Evolutionary conservation across 1,140 invertebrate genomes (phyloP), one percentile per base, ranked within the genome.

Genomic region (Radopholus similis): DNA sequence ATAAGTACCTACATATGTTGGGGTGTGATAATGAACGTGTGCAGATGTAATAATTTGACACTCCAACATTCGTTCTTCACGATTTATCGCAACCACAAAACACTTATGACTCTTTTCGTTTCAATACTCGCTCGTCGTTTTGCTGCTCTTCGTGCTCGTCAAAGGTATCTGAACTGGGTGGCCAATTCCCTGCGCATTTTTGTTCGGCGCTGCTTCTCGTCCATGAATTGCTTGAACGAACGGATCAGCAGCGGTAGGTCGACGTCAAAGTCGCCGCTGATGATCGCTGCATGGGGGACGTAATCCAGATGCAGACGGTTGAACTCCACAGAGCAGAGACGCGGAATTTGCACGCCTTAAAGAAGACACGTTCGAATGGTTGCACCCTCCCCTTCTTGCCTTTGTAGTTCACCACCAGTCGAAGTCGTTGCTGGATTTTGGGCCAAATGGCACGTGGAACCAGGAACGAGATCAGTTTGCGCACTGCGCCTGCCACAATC

Each of bases 201-300:
- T 37, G 68, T 59, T 30, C 37, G 57, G 23, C 51, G 15, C 42
- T 71, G 37, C 40, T 64, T 66, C 15, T 60, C 44, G 68, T 73
- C 72, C 69, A 75, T 78, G 23, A 75, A 75, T 38, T 74, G 63
- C 37, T 74, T 76, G 72, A 75, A 75, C n/a, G 73, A 75, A 34
- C 56, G 40, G 15, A 75, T 54, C 37, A 75, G 56, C 11, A 72
- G 42, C 9, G 74, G 73, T 55, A 75, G 23, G 64, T 75, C 73
- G 6, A 75, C 75, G 18, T 75, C 71, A 15, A 75, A 75, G 37
- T 75, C 73, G n/a, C 71, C 59, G 37, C 42, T 70, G 8, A 75
- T 62, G 21, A 77, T 56, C 2, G 70, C 73, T 5, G 74, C 73
- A 32, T 75, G 73, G 21, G 53, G 30, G 32, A 75, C 57, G 28